These are phyloP conservation scores for Sinocyclocheilus grahami DNA, from an alignment of 2,113 vertebrate genomes.

Conservation along the genomic window DNA sequence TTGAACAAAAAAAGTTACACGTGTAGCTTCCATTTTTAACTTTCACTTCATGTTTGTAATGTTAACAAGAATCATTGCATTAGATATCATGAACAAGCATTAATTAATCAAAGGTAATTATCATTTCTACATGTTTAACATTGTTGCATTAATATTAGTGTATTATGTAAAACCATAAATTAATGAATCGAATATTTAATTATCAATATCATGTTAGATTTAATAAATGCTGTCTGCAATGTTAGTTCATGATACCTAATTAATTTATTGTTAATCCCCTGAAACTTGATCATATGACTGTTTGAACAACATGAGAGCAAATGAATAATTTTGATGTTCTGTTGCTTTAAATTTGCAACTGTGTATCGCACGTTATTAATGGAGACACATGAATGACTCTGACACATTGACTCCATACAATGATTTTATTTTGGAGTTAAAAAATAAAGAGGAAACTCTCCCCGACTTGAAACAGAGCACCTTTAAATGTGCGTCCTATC, in stretches of 20 bases:
- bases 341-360: not conserved
- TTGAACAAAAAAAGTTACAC: too few relatives aligned
- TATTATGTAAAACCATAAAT: too few relatives aligned
- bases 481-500: constrained; percentile 17
- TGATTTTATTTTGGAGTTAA: constrained; percentile 38
- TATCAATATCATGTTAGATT: not conserved
- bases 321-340: not conserved
- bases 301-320: not conserved
- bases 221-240: not conserved
- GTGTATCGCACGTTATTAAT: not conserved
- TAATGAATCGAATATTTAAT: not conserved
- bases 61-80: too few relatives aligned
- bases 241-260: not conserved
- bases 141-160: too few relatives aligned
- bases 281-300: not conserved
- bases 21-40: too few relatives aligned
- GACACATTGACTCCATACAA: constrained; percentile 22
- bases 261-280: not conserved
- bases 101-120: too few relatives aligned
- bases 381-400: not conserved
- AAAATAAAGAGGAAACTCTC: constrained; percentile 50
- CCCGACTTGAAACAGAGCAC: constrained; percentile 20
- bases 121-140: too few relatives aligned
- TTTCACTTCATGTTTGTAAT: too few relatives aligned
- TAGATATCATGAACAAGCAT: too few relatives aligned